Conservation (phyloP, 53 echinoderm and acorn worm genomes). For the Temnopleurus reevesii region DNA sequence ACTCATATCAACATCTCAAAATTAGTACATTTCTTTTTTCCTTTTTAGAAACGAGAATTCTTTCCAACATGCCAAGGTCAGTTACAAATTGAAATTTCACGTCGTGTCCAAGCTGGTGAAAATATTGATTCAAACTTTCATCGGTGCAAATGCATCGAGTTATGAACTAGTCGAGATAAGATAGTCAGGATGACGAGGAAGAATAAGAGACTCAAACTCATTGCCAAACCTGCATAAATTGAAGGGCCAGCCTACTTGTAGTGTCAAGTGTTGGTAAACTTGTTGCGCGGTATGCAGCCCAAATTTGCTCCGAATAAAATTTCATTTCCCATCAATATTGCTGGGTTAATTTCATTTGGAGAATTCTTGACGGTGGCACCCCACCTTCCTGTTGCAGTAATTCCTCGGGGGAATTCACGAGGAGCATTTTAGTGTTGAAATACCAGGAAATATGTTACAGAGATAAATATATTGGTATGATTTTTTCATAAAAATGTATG, state of each 20-base stretch:
- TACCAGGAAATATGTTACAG: not conserved
- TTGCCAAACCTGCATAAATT: not conserved
- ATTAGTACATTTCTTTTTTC: not conserved
- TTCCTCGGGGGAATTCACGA: conserved; percentile 19
- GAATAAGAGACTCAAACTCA: not conserved
- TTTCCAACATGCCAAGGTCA: not conserved
- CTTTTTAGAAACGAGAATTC: not conserved
- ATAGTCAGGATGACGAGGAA: not conserved
- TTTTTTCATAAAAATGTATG: too few relatives aligned
- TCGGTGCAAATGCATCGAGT: not conserved
- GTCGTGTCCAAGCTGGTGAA: not conserved
- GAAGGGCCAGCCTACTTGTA: not conserved
- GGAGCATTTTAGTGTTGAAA: conserved; percentile 13
- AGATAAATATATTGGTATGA: conserved; percentile 8
- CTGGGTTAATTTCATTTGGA: conserved; percentile 43
- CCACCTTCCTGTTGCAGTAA: conserved; percentile 40
- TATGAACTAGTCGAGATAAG: conserved; percentile 35
- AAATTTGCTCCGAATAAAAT: conserved; percentile 45
- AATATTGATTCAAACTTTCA: conserved; percentile 44
- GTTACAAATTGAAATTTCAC: conserved; percentile 9
- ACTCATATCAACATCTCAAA: conserved; percentile 14
- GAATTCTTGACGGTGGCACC: conserved; percentile 29
- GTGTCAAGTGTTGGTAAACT: not conserved
- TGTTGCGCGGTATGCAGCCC: not conserved
- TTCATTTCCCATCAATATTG: conserved; percentile 37